Evolutionary conservation across 2,113 vertebrate genomes (phyloP).

Genomic region (Hiodon tergisus): DNA sequence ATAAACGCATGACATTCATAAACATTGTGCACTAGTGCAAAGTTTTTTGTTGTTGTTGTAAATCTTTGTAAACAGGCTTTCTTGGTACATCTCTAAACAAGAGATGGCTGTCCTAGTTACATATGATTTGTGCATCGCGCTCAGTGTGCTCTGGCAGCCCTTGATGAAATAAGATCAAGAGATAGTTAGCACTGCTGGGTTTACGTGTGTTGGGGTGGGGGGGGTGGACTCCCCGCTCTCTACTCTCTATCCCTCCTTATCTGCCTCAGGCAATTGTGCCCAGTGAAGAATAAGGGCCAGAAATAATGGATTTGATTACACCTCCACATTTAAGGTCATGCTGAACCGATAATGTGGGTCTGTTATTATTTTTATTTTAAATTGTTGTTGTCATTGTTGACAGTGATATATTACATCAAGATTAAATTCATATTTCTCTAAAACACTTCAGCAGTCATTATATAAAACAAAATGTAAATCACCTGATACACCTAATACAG

Average conservation of each 20-base stretch:
- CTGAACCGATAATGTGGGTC: neutral
- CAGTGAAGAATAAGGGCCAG: neutral
- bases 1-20: neutral
- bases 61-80: constrained; percentile 20
- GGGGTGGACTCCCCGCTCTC: neutral
- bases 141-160: constrained; percentile 32
- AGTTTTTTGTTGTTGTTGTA: constrained; percentile 12
- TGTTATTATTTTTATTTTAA: neutral
- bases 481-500: neutral
- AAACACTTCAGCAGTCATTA: neutral
- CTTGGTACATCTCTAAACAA: constrained; percentile 16
- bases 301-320: neutral
- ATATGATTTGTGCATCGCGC: constrained; percentile 32
- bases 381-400: neutral
- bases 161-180: constrained; percentile 41
- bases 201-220: neutral
- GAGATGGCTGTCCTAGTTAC: constrained; percentile 36
- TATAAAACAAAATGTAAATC: neutral
- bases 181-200: constrained; percentile 18
- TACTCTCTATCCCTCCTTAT: neutral
- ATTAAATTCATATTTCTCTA: neutral
- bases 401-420: neutral
- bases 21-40: constrained; percentile 12
- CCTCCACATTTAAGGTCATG: neutral
- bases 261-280: constrained; percentile 14